Evolutionary conservation across 1,140 invertebrate species (phyloP).

Genomic region (Zelostemma sp.): DNA sequence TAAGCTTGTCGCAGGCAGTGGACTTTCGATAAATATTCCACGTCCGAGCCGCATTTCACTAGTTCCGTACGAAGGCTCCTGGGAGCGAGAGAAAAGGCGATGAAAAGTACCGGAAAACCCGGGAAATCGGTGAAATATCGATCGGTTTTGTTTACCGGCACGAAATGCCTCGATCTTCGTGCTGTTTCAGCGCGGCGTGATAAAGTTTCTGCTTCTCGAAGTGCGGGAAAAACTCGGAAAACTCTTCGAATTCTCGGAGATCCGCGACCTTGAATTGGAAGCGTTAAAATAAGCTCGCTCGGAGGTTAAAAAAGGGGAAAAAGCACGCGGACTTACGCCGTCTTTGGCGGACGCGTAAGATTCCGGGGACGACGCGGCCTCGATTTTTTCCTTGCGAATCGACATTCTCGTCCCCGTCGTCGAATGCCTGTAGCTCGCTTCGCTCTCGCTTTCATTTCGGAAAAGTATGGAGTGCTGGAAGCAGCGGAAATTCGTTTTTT

Average conservation of each 20-base stretch:
- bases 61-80: slow-evolving; percentile 86
- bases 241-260: slow-evolving; percentile 89
- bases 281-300: no score
- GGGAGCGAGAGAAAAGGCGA: slow-evolving; percentile 22
- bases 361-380: slow-evolving; percentile 82
- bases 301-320: no score
- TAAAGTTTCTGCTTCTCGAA: slow-evolving; percentile 84
- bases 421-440: slow-evolving; percentile 66
- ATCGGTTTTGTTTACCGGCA: slow-evolving; percentile 73
- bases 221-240: slow-evolving; percentile 80
- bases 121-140: no score
- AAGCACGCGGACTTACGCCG: slow-evolving; percentile 73
- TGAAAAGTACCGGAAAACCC: no score
- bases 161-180: slow-evolving; percentile 82
- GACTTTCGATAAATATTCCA: slow-evolving; percentile 95
- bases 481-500: background rate
- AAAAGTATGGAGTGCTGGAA: slow-evolving; percentile 86
- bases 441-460: slow-evolving; percentile 77
- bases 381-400: slow-evolving; percentile 59
- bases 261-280: slow-evolving; percentile 94
- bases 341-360: slow-evolving; percentile 95
- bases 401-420: slow-evolving; percentile 59
- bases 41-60: slow-evolving; percentile 89
- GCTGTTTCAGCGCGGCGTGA: slow-evolving; percentile 81
- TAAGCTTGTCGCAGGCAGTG: slow-evolving; percentile 91